Evolutionary conservation across 2,888 invertebrate species (phyloP).

Genomic region (Oscheius onirici): DNA sequence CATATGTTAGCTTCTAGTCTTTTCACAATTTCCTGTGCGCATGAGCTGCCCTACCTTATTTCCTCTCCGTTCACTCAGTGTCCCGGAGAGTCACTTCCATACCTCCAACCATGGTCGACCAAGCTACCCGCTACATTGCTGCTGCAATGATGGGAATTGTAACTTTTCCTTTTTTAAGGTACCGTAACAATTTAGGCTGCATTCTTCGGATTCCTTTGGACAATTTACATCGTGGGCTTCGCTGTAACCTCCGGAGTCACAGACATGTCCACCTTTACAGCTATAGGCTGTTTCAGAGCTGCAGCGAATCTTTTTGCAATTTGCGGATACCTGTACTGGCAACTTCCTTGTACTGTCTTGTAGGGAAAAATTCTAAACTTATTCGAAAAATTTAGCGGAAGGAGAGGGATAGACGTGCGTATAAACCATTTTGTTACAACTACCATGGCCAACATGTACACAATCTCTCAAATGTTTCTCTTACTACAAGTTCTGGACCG

Average conservation of each 20-base stretch:
- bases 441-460: slow-evolving; percentile 17
- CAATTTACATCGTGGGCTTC: neutral
- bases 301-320: slow-evolving; percentile 18
- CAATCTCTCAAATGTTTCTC: neutral
- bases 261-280: neutral
- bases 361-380: neutral
- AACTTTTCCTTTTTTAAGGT: neutral
- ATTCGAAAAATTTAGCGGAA: neutral
- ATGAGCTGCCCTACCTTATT: too few relatives aligned
- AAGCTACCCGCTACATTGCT: neutral
- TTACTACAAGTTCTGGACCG: neutral
- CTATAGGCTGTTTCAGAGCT: neutral
- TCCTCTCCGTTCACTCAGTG: too few relatives aligned
- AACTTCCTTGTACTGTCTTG: slow-evolving; percentile 4
- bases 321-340: slow-evolving; percentile 7
- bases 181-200: neutral
- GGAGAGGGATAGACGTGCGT: neutral
- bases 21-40: too few relatives aligned
- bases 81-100: too few relatives aligned
- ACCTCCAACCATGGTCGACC: too few relatives aligned
- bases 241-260: neutral
- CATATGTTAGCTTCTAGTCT: too few relatives aligned
- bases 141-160: neutral
- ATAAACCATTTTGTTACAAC: slow-evolving; percentile 4
- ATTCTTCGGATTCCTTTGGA: neutral